Conservation (phyloP, 1,140 invertebrate species). For the Drosophila albomicans region DNA sequence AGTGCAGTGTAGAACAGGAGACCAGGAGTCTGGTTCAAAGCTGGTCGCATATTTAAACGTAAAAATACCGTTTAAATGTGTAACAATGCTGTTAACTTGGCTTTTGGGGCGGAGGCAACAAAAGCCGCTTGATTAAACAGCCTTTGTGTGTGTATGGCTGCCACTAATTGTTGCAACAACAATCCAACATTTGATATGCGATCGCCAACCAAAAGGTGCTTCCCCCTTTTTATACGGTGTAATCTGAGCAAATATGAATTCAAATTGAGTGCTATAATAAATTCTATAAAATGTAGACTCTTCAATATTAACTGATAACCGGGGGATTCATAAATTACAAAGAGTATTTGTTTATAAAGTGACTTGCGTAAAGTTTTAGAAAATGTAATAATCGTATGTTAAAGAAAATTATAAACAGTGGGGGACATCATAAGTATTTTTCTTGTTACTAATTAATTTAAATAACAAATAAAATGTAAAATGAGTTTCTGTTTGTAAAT, state of each 20-base stretch:
- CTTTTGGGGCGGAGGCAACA: constrained; percentile 43
- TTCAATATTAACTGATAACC: neutral
- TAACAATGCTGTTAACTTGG: constrained; percentile 78
- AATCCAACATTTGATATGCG: neutral
- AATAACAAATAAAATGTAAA: too few relatives aligned
- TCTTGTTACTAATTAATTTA: too few relatives aligned
- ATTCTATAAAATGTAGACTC: neutral
- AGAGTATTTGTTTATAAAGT: constrained; percentile 3
- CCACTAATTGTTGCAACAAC: constrained; percentile 16
- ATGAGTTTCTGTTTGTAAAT: too few relatives aligned
- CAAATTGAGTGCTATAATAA: neutral
- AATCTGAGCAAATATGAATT: neutral
- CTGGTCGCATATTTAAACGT: constrained; percentile 68
- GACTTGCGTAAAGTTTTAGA: neutral
- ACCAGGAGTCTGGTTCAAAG: constrained; percentile 27
- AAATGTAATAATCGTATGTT: too few relatives aligned
- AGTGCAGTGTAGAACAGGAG: neutral
- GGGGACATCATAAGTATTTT: too few relatives aligned
- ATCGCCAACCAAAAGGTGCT: constrained; percentile 5
- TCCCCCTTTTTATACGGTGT: constrained; percentile 7
- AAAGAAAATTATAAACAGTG: too few relatives aligned
- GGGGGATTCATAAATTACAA: neutral
- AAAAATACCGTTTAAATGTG: constrained; percentile 77
- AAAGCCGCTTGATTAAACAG: constrained; percentile 73
- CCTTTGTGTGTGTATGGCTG: constrained; percentile 24